Evolutionary conservation across 2,113 vertebrate species (phyloP).

Genomic region (Polypterus senegalus): DNA sequence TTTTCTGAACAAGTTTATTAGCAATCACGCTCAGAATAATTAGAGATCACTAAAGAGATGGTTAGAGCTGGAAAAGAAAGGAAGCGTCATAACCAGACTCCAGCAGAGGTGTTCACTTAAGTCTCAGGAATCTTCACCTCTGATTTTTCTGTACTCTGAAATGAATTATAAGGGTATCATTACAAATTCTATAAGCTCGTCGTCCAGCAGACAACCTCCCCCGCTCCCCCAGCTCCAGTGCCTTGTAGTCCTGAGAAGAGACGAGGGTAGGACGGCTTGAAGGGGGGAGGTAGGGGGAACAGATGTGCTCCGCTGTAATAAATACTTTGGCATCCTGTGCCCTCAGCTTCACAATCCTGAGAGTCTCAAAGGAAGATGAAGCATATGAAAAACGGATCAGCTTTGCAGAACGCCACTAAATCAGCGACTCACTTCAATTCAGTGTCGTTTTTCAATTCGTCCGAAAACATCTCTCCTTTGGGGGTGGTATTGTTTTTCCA

Average conservation of each 20-base stretch:
- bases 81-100: slow-evolving; percentile 68
- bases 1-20: too few relatives aligned
- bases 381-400: slow-evolving; percentile 42
- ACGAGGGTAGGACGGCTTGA: too few relatives aligned
- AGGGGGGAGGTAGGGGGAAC: slow-evolving; percentile 39
- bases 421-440: slow-evolving; percentile 33
- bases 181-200: slow-evolving; percentile 36
- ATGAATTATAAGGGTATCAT: slow-evolving; percentile 32
- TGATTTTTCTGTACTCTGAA: slow-evolving; percentile 20
- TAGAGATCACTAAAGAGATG: too few relatives aligned
- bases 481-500: slow-evolving; percentile 33
- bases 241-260: too few relatives aligned
- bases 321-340: slow-evolving; percentile 49
- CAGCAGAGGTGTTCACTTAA: slow-evolving; percentile 56
- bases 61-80: slow-evolving; percentile 44
- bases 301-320: slow-evolving; percentile 54
- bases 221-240: too few relatives aligned
- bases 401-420: slow-evolving; percentile 38
- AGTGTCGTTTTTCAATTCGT: slow-evolving; percentile 34
- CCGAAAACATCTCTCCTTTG: slow-evolving; percentile 36
- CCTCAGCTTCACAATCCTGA: slow-evolving; percentile 30
- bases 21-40: too few relatives aligned
- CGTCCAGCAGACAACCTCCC: too few relatives aligned
- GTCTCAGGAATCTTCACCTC: slow-evolving; percentile 56
- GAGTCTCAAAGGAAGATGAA: slow-evolving; percentile 35